Conservation (phyloP, 2,797 vertebrate genomes). For the Melanotaenia boesemani region DNA sequence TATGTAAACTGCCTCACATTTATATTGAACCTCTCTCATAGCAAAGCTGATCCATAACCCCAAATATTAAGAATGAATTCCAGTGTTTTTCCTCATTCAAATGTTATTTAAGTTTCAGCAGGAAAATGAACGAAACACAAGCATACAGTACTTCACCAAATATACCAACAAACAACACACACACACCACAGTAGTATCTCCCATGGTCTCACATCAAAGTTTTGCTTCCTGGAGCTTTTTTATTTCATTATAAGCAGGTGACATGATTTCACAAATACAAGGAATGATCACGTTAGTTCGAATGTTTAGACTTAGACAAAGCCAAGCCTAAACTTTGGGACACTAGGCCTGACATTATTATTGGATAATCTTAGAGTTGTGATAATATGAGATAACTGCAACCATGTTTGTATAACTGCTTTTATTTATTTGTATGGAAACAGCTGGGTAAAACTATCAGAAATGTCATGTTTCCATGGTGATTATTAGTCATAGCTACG, state of each 20-base stretch:
- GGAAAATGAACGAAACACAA: not conserved
- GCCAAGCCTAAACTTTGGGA: not conserved
- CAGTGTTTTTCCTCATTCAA: not conserved
- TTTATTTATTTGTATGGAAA: too few species aligned
- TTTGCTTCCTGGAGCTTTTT: not conserved
- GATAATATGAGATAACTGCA: too few species aligned
- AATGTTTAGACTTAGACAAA: too few species aligned
- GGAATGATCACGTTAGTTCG: too few species aligned
- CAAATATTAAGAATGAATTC: too few species aligned
- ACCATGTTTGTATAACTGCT: too few species aligned
- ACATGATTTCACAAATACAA: not conserved
- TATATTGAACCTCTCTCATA: not conserved
- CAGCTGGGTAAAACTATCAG: too few species aligned
- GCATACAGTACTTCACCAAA: not conserved
- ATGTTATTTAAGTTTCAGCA: not conserved
- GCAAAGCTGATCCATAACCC: too few species aligned
- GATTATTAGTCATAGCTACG: too few species aligned
- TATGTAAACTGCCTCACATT: not conserved
- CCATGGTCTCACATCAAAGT: not conserved
- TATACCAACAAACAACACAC: not conserved
- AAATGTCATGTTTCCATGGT: too few species aligned
- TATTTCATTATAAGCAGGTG: not conserved
- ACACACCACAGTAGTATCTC: not conserved
- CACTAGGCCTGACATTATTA: not conserved
- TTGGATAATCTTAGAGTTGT: too few species aligned